Base-by-base conservation (phyloP, 2,888 invertebrate genomes). In the Fabriciana adippe region DNA sequence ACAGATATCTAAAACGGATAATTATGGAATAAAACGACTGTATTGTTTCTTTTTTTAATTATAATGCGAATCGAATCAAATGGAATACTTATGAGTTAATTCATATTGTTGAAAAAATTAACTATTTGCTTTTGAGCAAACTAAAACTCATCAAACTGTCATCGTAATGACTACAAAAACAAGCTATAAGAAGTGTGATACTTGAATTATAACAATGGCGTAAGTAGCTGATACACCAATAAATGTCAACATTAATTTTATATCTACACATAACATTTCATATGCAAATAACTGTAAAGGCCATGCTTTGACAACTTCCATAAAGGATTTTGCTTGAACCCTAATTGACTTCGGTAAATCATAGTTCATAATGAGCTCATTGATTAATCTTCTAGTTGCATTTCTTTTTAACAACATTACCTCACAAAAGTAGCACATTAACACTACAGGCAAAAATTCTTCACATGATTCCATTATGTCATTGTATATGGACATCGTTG, bases 141-240 rank as follows among this genome's bases (percentile, higher is more conserved):
- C 35, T 41, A 8, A 8, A 41, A 45, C 45, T 45, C 18, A 16
- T 41, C 18, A 55, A 55, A 55, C 26, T 31, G n/a, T n/a, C 14
- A 18, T 26, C 26, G 4, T 26, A 35, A 5, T 47, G 26, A 5
- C 13, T 35, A 54, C 6, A 41, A 55, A 15, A 13, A n/a, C 8
- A 47, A 56, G 47, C 80, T 78, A 85, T 26, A 80, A 57, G 64
- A 86, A 84, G 74, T 87, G 85, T 62, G 82, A 83, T 47, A 88
- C 76, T 76, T 90, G 90, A 71, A 90, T 81, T 48, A 87, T 83
- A 31, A 90, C 82, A 75, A 90, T 89, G 63, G 89, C 80, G 71
- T 89, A 90, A 0, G 89, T 87, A 0, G 89, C 87, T 21, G 86
- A 83, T 13, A 88, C 83, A 71, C 87, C 87, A 45, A 89, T 81